Evolutionary conservation across 2,888 invertebrate genomes (phyloP).

Genomic region (Volucella zonaria): DNA sequence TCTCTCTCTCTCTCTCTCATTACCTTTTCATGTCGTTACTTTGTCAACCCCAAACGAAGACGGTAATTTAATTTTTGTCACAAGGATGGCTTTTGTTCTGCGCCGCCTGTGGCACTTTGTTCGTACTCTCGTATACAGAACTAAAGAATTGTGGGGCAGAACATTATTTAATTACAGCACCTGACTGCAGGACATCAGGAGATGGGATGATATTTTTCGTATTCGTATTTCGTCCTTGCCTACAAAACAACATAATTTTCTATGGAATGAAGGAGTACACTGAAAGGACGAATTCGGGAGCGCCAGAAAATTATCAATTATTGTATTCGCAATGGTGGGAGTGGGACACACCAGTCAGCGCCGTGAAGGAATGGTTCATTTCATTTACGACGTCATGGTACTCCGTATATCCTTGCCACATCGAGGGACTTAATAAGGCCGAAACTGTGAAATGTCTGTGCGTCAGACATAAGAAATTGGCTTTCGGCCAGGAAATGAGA

Average conservation of each 20-base stretch:
- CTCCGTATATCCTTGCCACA: constrained; percentile 12
- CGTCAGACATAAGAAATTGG: constrained; percentile 45
- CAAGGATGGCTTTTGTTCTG: constrained; percentile 30
- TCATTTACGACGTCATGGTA: neutral
- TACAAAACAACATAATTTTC: neutral
- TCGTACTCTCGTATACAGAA: no score
- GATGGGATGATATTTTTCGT: constrained; percentile 3
- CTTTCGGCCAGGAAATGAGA: constrained; percentile 56
- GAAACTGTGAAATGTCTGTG: constrained; percentile 11
- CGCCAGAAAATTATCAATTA: constrained; percentile 36
- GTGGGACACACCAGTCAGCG: neutral
- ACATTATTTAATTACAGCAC: constrained; percentile 52
- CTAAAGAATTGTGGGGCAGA: neutral
- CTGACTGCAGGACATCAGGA: constrained; percentile 18
- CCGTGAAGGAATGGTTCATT: neutral
- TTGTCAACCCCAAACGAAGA: constrained; percentile 14
- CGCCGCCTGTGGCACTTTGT: neutral
- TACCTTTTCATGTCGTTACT: neutral
- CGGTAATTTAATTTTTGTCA: constrained; percentile 52
- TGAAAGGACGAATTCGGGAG: neutral
- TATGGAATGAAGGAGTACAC: neutral
- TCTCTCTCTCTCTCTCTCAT: neutral
- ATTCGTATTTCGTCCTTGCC: constrained; percentile 13
- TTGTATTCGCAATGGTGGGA: constrained; percentile 6
- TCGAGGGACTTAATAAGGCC: constrained; percentile 27